These are phyloP conservation scores for Littorina saxatilis DNA, from an alignment of 1,140 invertebrate genomes.

Conservation along the genomic window DNA sequence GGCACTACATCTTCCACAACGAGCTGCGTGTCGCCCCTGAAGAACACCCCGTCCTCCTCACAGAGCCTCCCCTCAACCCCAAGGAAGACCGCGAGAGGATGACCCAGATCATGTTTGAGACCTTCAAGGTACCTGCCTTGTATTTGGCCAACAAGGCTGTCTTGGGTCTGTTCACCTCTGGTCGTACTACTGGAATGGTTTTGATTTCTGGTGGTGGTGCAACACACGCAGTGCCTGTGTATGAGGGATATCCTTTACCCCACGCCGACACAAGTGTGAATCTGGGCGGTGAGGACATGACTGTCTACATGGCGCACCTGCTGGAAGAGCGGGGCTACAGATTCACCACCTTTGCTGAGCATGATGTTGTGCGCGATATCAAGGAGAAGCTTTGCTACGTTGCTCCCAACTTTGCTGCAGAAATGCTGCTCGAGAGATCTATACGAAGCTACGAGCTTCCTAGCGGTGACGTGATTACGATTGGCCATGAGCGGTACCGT, in stretches of 20 bases:
- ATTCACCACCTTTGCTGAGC: slow-evolving; percentile 87
- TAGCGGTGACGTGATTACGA: slow-evolving; percentile 88
- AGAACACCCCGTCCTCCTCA: slow-evolving; percentile 75
- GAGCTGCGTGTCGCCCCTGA: slow-evolving; percentile 92
- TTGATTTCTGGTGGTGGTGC: slow-evolving; percentile 95
- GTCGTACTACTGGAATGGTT: slow-evolving; percentile 96
- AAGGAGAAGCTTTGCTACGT: slow-evolving; percentile 96
- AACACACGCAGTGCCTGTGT: slow-evolving; percentile 91
- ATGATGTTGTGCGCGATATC: slow-evolving; percentile 79
- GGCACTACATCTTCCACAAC: slow-evolving; percentile 86
- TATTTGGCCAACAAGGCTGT: slow-evolving; percentile 86
- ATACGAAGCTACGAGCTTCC: slow-evolving; percentile 76
- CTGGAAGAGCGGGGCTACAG: slow-evolving; percentile 96
- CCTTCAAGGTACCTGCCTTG: slow-evolving; percentile 88
- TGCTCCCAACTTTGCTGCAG: slow-evolving; percentile 89
- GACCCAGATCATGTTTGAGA: slow-evolving; percentile 81
- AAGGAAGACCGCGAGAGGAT: slow-evolving; percentile 74
- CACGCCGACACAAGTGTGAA: slow-evolving; percentile 90
- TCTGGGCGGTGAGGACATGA: slow-evolving; percentile 94
- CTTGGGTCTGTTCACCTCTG: slow-evolving; percentile 93
- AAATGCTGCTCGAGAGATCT: slow-evolving; percentile 84
- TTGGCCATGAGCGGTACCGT: slow-evolving; percentile 97
- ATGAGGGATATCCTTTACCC: slow-evolving; percentile 87
- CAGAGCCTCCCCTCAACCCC: slow-evolving; percentile 79
- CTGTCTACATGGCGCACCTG: slow-evolving; percentile 96